Evolutionary conservation across 2,888 invertebrate genomes (phyloP), one percentile per base, ranked within the genome.

Genomic region (Apoderus coryli): DNA sequence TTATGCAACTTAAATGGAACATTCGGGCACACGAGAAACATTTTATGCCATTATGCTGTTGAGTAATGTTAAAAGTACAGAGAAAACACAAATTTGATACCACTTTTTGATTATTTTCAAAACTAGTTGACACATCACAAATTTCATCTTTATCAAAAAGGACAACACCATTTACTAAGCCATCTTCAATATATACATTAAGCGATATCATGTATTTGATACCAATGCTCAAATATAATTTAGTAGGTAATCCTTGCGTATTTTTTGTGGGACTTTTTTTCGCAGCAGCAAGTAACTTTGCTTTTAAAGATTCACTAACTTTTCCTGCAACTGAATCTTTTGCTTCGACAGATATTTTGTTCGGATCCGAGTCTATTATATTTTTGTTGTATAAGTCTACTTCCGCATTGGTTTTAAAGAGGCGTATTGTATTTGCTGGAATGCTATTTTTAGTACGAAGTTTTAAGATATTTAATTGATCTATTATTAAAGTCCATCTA

Each of bases 101-200:
- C n/a, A n/a, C n/a, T n/a, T n/a, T n/a, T n/a, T n/a, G n/a, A n/a
- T n/a, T n/a, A n/a, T n/a, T n/a, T n/a, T n/a, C n/a, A n/a, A n/a
- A n/a, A n/a, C n/a, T n/a, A n/a, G n/a, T n/a, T n/a, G n/a, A n/a
- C n/a, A n/a, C n/a, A n/a, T n/a, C n/a, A n/a, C n/a, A n/a, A n/a
- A n/a, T n/a, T n/a, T n/a, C n/a, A n/a, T n/a, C n/a, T n/a, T n/a
- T n/a, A n/a, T n/a, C n/a, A n/a, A n/a, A n/a, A n/a, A n/a, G n/a
- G n/a, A n/a, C n/a, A n/a, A n/a, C 44, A 14, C 40, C 48, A 40
- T 44, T 45, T 5, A 46, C 43, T 6, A 46, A 28, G 5, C 44
- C 45, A 31, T 46, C 44, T 6, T 14, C 10, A 12, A 35, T 33
- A 33, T 45, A 34, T 12, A 42, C 35, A 27, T 45, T 46, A 2